Conservation (phyloP, 2,888 invertebrate species). For the Caenorhabditis japonica region DNA sequence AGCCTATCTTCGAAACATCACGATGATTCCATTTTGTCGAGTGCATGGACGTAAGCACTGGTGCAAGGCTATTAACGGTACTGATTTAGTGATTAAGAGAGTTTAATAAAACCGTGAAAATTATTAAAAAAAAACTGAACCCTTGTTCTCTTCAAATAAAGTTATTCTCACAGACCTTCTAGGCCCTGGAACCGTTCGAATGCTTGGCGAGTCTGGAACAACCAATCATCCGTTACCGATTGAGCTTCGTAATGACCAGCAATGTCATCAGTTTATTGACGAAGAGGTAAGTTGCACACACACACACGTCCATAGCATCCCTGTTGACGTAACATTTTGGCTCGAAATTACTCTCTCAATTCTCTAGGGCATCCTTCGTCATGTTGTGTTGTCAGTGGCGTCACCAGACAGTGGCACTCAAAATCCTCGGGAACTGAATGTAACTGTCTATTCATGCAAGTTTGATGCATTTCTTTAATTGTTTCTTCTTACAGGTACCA, state of each 20-base stretch:
- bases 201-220: conserved; percentile 87
- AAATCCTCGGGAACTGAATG: conserved; percentile 43
- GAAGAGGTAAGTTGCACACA: conserved; percentile 80
- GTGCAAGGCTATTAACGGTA: too few species aligned
- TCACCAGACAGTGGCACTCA: conserved; percentile 37
- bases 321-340: neutral
- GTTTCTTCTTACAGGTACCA: conserved; percentile 19
- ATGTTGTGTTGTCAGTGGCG: conserved; percentile 86
- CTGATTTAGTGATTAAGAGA: too few species aligned
- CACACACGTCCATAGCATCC: neutral
- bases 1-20: too few species aligned
- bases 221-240: conserved; percentile 89
- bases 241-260: conserved; percentile 91
- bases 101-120: too few species aligned
- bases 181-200: conserved; percentile 89
- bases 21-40: too few species aligned
- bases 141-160: too few species aligned
- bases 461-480: neutral
- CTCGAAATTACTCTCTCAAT: too few species aligned
- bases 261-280: conserved; percentile 92
- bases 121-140: too few species aligned
- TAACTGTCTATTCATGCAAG: conserved; percentile 25
- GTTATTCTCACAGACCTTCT: conserved; percentile 63
- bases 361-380: conserved; percentile 85
- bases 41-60: too few species aligned